Conservation (phyloP, 2,797 vertebrate genomes). For the Adrianichthys oophorus region DNA sequence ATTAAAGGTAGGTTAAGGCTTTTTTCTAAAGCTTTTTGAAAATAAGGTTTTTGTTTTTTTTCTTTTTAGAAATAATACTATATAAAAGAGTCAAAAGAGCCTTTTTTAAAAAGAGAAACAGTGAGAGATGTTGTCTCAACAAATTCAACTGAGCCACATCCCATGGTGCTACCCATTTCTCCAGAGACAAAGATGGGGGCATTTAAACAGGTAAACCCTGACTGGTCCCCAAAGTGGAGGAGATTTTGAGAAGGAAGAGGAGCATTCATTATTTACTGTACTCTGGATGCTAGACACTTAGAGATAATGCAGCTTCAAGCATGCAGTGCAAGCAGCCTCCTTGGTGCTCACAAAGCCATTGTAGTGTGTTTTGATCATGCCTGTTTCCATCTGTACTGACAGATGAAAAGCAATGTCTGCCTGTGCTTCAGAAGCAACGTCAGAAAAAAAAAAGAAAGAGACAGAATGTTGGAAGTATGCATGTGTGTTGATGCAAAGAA, state of each 20-base stretch:
- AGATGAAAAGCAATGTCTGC: constrained; percentile 75
- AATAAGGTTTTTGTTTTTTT: constrained; percentile 16
- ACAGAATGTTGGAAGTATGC: constrained; percentile 34
- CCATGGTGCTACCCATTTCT: constrained; percentile 69
- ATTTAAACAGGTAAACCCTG: constrained; percentile 77
- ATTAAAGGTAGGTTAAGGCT: constrained; percentile 59
- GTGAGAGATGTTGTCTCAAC: constrained; percentile 68
- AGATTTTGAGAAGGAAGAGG: constrained; percentile 62
- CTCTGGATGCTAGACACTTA: constrained; percentile 72
- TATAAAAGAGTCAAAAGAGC: constrained; percentile 47
- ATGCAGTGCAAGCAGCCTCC: constrained; percentile 72
- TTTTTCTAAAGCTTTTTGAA: constrained; percentile 18
- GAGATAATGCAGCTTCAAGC: constrained; percentile 78
- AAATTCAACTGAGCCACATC: constrained; percentile 75
- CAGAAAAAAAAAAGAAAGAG: constrained; percentile 39
- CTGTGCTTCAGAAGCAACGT: constrained; percentile 61
- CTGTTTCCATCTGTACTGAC: constrained; percentile 73
- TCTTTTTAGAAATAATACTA: constrained; percentile 23
- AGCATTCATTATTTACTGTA: constrained; percentile 78
- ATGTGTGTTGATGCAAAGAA: constrained; percentile 20
- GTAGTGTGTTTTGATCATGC: constrained; percentile 74
- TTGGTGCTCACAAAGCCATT: constrained; percentile 63
- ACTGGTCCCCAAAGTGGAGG: constrained; percentile 73
- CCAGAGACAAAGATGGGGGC: constrained; percentile 70
- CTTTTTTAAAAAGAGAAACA: constrained; percentile 63